Evolutionary conservation across 2,888 invertebrate species (phyloP).

Genomic region (Anodontia alba): DNA sequence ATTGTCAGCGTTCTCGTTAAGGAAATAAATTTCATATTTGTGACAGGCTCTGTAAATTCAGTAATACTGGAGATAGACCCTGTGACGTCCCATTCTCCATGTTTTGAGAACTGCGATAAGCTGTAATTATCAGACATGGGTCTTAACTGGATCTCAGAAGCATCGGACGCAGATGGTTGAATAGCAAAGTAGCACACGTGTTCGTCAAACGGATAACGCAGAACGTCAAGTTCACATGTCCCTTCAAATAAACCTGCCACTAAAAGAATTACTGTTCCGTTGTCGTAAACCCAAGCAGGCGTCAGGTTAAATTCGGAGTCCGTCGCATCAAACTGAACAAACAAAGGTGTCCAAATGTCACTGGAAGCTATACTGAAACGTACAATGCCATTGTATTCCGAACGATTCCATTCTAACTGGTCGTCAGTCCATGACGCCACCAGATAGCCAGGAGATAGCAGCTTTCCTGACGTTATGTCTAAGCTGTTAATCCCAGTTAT

Average conservation of each 20-base stretch:
- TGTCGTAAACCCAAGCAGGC: not conserved
- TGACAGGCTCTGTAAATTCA: not conserved
- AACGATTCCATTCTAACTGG: not conserved
- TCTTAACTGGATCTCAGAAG: not conserved
- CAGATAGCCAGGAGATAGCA: not conserved
- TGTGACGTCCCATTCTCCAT: not conserved
- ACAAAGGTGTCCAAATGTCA: not conserved
- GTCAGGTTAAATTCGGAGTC: not conserved
- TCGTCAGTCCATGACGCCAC: slow-evolving; percentile 9
- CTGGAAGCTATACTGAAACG: not conserved
- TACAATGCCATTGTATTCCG: not conserved
- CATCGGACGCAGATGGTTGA: not conserved
- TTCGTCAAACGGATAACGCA: slow-evolving; percentile 1
- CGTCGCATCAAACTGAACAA: not conserved
- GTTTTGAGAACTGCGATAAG: not conserved
- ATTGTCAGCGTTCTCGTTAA: not conserved
- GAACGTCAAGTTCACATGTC: not conserved
- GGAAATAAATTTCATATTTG: not conserved
- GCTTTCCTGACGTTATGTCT: not conserved
- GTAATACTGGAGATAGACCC: not conserved
- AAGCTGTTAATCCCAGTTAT: not conserved
- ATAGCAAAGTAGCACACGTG: not conserved
- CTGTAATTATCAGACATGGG: no score
- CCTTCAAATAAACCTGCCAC: not conserved
- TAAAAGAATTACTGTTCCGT: not conserved